A percentile compares a stretch with the other conserved stretches of the same genome.
These are phyloP conservation scores for Falco novaeseelandiae DNA, from an alignment of 2,797 vertebrate species.

Conservation along the genomic window DNA sequence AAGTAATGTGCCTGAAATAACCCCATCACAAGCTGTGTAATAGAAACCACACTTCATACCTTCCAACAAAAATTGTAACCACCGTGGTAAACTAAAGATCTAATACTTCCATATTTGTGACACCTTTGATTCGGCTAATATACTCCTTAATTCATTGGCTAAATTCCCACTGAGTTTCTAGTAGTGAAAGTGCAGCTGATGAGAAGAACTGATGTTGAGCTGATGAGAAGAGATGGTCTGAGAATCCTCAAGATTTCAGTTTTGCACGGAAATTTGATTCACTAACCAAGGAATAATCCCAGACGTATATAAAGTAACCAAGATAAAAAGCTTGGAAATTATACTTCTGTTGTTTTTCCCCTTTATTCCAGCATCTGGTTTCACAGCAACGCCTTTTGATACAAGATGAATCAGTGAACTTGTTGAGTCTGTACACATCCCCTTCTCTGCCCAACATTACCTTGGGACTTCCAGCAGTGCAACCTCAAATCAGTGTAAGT, in stretches of 20 bases:
- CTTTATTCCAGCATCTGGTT: constrained; percentile 86
- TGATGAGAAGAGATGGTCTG: neutral
- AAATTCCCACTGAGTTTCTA: neutral
- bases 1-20: neutral
- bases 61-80: neutral
- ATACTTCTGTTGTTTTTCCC: neutral
- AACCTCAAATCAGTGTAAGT: constrained; percentile 91
- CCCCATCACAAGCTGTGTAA: neutral
- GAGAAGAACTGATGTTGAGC: neutral
- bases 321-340: neutral
- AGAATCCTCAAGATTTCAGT: neutral
- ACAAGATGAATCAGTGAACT: constrained; percentile 91
- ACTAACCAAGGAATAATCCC: neutral
- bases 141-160: neutral
- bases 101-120: accelerated
- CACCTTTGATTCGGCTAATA: neutral
- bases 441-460: constrained; percentile 98
- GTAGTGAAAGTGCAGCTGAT: neutral
- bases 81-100: neutral
- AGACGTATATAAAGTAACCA: neutral
- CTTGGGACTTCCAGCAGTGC: constrained; percentile 88
- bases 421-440: constrained; percentile 95
- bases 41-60: neutral
- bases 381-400: constrained; percentile 90
- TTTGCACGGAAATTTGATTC: neutral